These are phyloP conservation scores for Bombus impatiens DNA, from an alignment of 1,140 invertebrate species.

Conservation along the genomic window DNA sequence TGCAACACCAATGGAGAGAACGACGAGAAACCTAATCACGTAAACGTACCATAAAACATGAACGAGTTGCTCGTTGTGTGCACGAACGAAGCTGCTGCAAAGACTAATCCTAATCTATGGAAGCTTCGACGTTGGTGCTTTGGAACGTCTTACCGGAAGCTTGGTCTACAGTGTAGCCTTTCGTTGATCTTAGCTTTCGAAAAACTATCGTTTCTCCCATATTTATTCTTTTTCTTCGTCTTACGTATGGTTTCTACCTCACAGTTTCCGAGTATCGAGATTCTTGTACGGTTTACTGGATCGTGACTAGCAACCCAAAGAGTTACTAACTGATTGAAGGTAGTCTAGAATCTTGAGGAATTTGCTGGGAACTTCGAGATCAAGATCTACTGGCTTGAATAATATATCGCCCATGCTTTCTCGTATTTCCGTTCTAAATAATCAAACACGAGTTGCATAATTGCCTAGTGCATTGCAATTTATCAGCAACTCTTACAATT, in stretches of 20 bases:
- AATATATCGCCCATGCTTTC: constrained; percentile 20
- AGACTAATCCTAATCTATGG: background rate
- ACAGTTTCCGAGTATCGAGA: constrained; percentile 19
- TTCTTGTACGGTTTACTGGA: constrained; percentile 30
- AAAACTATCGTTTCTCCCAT: background rate
- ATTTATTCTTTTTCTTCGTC: background rate
- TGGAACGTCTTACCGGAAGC: background rate
- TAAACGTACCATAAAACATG: background rate
- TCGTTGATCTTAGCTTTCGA: background rate
- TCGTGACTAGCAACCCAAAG: constrained; percentile 57
- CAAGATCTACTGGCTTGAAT: constrained; percentile 1
- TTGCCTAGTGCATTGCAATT: background rate
- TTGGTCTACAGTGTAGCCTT: background rate
- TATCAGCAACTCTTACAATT: too few relatives aligned
- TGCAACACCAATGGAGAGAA: background rate
- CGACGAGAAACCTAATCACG: background rate
- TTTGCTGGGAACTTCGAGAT: constrained; percentile 18
- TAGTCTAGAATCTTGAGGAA: constrained; percentile 25
- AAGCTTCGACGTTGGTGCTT: background rate
- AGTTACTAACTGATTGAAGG: constrained; percentile 59
- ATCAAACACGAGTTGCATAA: background rate
- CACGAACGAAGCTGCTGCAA: background rate
- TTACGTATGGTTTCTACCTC: background rate
- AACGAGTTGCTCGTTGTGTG: background rate
- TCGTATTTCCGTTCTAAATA: background rate